Evolutionary conservation across 1,140 invertebrate species (phyloP), one percentile per base, ranked within the genome.

Genomic region (Cydia pomonella): DNA sequence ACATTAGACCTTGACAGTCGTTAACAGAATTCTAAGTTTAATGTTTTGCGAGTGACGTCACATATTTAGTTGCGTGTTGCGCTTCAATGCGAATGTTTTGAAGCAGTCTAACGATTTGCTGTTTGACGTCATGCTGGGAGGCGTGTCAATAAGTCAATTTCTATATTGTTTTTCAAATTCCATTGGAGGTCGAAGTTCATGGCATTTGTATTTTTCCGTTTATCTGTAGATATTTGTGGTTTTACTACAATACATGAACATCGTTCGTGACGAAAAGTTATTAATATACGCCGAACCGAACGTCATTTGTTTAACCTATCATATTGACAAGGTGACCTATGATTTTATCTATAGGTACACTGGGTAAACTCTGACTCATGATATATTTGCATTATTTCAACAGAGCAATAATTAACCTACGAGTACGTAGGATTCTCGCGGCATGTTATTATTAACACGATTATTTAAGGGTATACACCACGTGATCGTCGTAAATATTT

Each of bases 301-400:
- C 27, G 63, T 66, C 63, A 66, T 66, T 66, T 66, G 63, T 66
- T 66, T 66, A 66, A 66, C 63, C 63, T 27, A 66, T 66, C 16
- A 66, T 66, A 66, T 33, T 66, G 63, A 66, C 63, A 66, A 66
- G 63, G 63, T 66, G 63, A 66, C 63, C 63, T 38, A 66, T 66
- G 63, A 66, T 66, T 66, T 38, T 66, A 66, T 66, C 63, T 27
- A 29, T 66, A 66, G 63, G 63, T 66, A 66, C 63, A 38, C 63
- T 66, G 63, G 21, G 21, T 29, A 66, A 66, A 66, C 63, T 13
- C 25, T 66, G 63, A 66, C 25, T 66, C 63, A 66, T 66, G 33
- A 53, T 53, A 53, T 21, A 18, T 53, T 53, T 53, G 50, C 50
- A 53, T n/a, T 18, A 53, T 16, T 53, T 53, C 6, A 53, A 53